Conservation (phyloP, 2,113 vertebrate genomes). For the Heterochromis multidens region DNA sequence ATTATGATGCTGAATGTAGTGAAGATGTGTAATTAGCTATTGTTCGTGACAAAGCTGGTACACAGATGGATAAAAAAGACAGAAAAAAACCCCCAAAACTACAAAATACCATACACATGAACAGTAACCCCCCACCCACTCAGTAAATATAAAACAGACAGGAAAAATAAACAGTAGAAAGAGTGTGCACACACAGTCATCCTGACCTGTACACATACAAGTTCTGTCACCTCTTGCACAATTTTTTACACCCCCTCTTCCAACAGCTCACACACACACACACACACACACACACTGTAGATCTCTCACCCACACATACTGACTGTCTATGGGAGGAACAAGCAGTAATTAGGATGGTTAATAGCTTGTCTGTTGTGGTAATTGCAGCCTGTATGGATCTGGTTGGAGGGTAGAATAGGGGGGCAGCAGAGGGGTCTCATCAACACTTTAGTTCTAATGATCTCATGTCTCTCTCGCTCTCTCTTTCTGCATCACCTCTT, state of each 20-base stretch:
- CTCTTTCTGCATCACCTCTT: not conserved
- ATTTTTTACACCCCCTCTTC: not conserved
- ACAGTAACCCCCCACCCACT: not conserved
- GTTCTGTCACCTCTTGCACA: not conserved
- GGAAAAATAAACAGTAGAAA: not conserved
- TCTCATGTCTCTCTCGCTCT: not conserved
- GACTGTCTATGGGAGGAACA: slow-evolving; percentile 50
- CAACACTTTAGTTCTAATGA: not conserved
- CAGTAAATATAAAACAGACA: not conserved
- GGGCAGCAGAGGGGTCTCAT: slow-evolving; percentile 2
- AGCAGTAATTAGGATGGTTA: slow-evolving; percentile 66
- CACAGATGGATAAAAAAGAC: not conserved
- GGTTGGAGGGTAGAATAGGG: not conserved
- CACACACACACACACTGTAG: not conserved
- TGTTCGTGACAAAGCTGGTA: slow-evolving; percentile 11
- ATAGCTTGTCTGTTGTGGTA: slow-evolving; percentile 68
- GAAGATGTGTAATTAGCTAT: slow-evolving; percentile 48
- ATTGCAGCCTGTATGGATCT: slow-evolving; percentile 64
- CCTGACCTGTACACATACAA: not conserved
- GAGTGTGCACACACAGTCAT: not conserved
- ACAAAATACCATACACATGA: not conserved
- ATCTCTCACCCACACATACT: slow-evolving; percentile 27
- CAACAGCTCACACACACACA: not conserved
- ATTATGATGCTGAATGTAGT: slow-evolving; percentile 38
- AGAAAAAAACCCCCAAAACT: not conserved